Base-by-base conservation (phyloP, 2,113 vertebrate species). In the Phyllostomus discolor region DNA sequence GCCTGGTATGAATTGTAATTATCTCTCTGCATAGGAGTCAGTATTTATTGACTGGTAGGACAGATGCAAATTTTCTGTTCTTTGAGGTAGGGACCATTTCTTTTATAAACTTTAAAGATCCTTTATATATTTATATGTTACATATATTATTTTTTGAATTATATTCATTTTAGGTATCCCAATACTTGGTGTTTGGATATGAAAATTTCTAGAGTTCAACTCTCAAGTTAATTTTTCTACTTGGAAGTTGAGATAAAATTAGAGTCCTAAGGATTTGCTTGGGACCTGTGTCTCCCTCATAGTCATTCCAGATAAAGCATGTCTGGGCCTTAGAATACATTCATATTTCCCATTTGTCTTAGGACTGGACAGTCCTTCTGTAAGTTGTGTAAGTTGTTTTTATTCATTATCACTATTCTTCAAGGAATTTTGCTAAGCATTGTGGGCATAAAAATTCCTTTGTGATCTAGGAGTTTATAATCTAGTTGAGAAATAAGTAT, bases 181-280 rank as follows among this genome's bases (percentile, higher is more conserved):
- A 22, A n/a, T 46, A 4, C 43, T 46, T 94, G 66, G 38, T 85
- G 38, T 72, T 96, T 84, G 46, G 46, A 88, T 88, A 38, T 91
- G 78, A 66, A 73, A 72, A 84, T 94, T 88, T 88, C 52, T 88
- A 46, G 48, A 86, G 43, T 86, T 93, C 22, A 82, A 59, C 28
- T 50, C 15, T 69, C n/a, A 87, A 69, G 59, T 90, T 69, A 17
- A 16, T 54, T 90, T 92, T 93, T 83, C 52, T 76, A 8, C 52
- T 2, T 96, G 67, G 50, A 91, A 57, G 67, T 90, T 76, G 31
- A 81, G 85, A 59, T 92, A 79, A 95, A 85, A 92, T 92, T 67
- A 86, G n/a, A 28, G 3, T 64, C n/a, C 31, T 81, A 62, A 59
- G 46, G 54, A 66, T 85, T 92, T 86, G 66, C 59, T 93, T 59